phyloP scores from a whole-genome alignment of 2,888 invertebrate genomes.

The Melipona beecheii region DNA sequence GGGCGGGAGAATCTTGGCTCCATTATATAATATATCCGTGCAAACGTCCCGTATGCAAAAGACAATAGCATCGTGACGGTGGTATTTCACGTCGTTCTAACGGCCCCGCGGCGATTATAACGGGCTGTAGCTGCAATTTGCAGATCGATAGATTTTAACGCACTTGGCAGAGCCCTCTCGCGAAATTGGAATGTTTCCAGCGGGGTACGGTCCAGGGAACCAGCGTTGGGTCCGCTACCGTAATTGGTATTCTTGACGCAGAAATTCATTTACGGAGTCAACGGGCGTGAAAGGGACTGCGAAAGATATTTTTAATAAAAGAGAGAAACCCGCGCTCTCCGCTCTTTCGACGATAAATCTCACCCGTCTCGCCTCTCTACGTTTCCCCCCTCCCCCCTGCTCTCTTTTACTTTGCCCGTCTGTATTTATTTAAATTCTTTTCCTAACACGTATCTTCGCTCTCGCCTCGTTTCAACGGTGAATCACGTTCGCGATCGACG shows the following conservation, averaged over 20 bases:
- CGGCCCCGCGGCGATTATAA: constrained; percentile 61
- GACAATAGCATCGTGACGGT: constrained; percentile 28
- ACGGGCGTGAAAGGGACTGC: constrained; percentile 47
- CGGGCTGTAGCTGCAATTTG: constrained; percentile 67
- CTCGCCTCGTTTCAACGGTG: too few species aligned
- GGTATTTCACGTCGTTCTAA: constrained; percentile 53
- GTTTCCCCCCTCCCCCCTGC: too few species aligned
- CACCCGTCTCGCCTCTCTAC: background rate
- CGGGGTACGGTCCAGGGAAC: constrained; percentile 46
- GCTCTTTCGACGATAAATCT: constrained; percentile 29
- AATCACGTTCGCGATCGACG: background rate
- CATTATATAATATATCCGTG: constrained; percentile 38
- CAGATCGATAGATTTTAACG: constrained; percentile 72
- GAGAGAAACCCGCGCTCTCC: background rate
- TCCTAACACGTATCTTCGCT: background rate
- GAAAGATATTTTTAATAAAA: constrained; percentile 63
- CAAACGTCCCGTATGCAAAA: constrained; percentile 37
- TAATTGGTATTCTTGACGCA: constrained; percentile 69
- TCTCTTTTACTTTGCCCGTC: too few species aligned
- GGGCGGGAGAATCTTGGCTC: constrained; percentile 7
- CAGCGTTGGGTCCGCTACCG: constrained; percentile 46
- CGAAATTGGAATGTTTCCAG: constrained; percentile 68
- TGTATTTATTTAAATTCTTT: background rate
- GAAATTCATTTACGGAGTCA: constrained; percentile 67
- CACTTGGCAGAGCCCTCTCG: constrained; percentile 66